Evolutionary conservation across 2,888 invertebrate genomes (phyloP).

Genomic region (Oligia latruncula): DNA sequence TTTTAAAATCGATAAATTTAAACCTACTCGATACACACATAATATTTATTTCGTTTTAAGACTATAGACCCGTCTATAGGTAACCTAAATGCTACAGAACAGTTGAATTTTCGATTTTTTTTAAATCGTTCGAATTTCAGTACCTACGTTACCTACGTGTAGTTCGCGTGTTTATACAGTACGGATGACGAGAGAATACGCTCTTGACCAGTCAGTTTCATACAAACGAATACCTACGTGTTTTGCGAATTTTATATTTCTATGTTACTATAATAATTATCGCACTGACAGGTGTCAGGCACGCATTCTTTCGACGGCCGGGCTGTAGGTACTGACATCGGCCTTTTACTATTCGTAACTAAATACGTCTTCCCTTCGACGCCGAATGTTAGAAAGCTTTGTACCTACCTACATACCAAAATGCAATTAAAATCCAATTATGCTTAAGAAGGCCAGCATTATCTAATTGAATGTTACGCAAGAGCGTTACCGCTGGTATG

Average conservation of each 20-base stretch:
- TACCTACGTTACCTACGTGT: background rate
- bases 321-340: background rate
- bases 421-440: constrained; percentile 46
- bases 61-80: background rate
- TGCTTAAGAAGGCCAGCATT: constrained; percentile 7
- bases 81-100: background rate
- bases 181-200: too few species aligned
- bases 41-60: background rate
- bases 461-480: constrained; percentile 28
- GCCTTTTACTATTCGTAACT: background rate
- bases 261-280: too few species aligned
- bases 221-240: too few species aligned
- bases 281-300: too few species aligned
- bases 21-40: background rate
- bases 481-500: background rate
- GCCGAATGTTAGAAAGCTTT: constrained; percentile 25
- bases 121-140: background rate
- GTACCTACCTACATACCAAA: background rate
- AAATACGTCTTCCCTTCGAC: background rate
- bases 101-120: background rate
- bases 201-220: too few species aligned
- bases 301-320: too few species aligned
- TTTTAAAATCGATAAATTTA: background rate
- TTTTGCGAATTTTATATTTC: too few species aligned
- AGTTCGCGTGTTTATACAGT: background rate